phyloP scores from a whole-genome alignment of 2,113 vertebrate genomes.

The Podarcis cretensis region DNA sequence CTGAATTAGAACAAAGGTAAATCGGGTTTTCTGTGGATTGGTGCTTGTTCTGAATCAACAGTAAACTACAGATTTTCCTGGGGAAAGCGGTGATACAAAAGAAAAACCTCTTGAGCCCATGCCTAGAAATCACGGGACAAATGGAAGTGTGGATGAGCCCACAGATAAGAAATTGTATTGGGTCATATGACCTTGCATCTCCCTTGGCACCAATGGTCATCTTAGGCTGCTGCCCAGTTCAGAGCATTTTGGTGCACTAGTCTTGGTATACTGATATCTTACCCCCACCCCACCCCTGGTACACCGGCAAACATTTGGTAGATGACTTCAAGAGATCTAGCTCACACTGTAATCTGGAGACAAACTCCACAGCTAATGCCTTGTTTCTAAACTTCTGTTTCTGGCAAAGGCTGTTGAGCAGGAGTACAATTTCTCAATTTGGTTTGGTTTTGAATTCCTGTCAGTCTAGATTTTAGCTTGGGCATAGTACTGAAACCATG shows the following conservation, averaged over 20 bases:
- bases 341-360: not conserved
- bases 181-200: not conserved
- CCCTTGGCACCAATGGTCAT: not conserved
- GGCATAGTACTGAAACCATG: not conserved
- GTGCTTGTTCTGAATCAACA: too few relatives aligned
- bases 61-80: too few relatives aligned
- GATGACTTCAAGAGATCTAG: too few relatives aligned
- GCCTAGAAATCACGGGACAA: too few relatives aligned
- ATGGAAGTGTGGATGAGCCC: too few relatives aligned
- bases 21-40: too few relatives aligned
- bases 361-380: too few relatives aligned
- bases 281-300: not conserved
- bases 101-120: too few relatives aligned
- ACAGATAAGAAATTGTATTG: too few relatives aligned
- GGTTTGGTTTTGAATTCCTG: not conserved
- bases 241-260: not conserved
- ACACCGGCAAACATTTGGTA: not conserved
- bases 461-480: not conserved
- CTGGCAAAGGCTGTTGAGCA: not conserved
- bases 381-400: not conserved
- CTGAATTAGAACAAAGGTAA: too few relatives aligned
- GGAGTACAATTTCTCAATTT: not conserved
- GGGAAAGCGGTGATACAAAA: too few relatives aligned
- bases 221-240: not conserved
- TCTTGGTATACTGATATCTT: not conserved